phyloP scores from a whole-genome alignment of 64 coral and sea anemone genomes.

The Montipora cactus region DNA sequence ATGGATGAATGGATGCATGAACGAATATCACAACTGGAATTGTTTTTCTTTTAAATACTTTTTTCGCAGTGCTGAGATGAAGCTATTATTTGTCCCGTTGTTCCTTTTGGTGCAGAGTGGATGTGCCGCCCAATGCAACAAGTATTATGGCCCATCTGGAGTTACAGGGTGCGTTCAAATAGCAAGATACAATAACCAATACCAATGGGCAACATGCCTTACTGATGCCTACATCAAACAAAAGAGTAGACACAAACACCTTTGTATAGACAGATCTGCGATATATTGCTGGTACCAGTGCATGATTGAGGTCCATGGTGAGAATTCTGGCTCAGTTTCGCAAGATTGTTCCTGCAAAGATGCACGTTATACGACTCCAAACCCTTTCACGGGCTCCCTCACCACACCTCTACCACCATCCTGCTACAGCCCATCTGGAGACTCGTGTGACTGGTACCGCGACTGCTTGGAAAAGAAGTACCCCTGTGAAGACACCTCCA shows the following conservation, averaged over 20 bases:
- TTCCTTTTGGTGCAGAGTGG: not conserved
- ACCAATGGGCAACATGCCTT: constrained; percentile 72
- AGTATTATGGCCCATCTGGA: not conserved
- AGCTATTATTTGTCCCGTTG: not conserved
- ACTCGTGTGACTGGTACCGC: constrained; percentile 43
- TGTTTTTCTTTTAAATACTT: not conserved
- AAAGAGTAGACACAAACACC: constrained; percentile 38
- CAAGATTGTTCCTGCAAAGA: constrained; percentile 47
- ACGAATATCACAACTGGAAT: no score
- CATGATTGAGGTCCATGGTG: constrained; percentile 52
- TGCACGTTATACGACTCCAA: not conserved
- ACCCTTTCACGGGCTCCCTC: not conserved
- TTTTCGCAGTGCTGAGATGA: not conserved
- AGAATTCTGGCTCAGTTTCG: constrained; percentile 12
- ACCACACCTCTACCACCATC: not conserved
- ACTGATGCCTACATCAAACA: constrained; percentile 72
- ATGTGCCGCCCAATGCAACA: not conserved
- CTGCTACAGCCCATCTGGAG: not conserved
- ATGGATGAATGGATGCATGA: no score
- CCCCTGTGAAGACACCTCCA: not conserved
- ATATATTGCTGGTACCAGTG: constrained; percentile 71
- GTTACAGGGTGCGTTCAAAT: not conserved
- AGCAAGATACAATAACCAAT: not conserved
- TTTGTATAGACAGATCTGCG: not conserved
- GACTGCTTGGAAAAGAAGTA: constrained; percentile 55